A percentile compares a stretch with the other conserved stretches of the same genome.
These are phyloP conservation scores for Leistus spinibarbis DNA, from an alignment of 2,888 invertebrate genomes.

Conservation along the genomic window DNA sequence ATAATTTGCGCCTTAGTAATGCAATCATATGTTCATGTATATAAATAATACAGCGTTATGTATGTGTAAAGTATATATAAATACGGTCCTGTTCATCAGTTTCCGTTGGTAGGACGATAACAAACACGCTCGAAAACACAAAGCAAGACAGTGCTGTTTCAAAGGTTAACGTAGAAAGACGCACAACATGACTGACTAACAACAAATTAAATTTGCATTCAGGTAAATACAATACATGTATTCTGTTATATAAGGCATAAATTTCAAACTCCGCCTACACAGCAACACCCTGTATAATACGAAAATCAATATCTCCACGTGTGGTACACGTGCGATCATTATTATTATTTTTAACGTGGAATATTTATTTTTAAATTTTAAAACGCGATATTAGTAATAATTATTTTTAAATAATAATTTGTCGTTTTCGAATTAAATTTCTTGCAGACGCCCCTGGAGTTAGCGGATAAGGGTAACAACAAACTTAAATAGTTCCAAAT, in stretches of 20 bases:
- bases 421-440: too few relatives aligned
- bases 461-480: too few relatives aligned
- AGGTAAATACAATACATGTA: background rate
- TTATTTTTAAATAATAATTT: too few relatives aligned
- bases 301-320: conserved; percentile 1
- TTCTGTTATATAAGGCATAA: background rate
- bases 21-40: too few relatives aligned
- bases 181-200: background rate
- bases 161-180: background rate
- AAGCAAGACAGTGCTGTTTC: background rate
- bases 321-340: background rate
- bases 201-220: background rate
- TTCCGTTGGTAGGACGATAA: background rate
- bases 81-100: background rate
- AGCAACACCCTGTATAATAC: background rate
- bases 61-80: background rate
- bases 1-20: too few relatives aligned
- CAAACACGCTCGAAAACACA: background rate
- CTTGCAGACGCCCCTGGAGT: too few relatives aligned
- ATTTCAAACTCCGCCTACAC: background rate
- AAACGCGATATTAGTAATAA: too few relatives aligned
- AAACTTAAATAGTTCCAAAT: too few relatives aligned
- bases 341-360: too few relatives aligned
- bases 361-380: too few relatives aligned
- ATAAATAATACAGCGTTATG: background rate